phyloP scores from a whole-genome alignment of 2,888 invertebrate species.

The Isotomurus palustris region DNA sequence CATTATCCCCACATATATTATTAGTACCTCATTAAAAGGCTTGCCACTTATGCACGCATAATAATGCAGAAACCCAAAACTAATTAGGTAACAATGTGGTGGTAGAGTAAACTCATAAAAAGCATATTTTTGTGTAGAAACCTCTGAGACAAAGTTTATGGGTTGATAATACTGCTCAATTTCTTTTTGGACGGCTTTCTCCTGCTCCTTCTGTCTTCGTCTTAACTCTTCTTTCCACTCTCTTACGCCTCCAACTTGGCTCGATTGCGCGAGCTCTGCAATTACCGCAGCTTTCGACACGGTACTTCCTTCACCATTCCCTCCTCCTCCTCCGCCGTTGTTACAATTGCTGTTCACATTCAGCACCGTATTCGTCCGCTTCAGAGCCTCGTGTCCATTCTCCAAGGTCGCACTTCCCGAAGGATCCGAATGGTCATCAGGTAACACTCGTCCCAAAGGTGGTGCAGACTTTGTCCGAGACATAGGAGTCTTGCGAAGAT shows the following conservation, averaged over 20 bases:
- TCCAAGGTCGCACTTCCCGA: background rate
- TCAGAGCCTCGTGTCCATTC: conserved; percentile 25
- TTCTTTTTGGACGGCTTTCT: conserved; percentile 77
- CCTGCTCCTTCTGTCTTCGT: conserved; percentile 75
- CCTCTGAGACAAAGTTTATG: conserved; percentile 85
- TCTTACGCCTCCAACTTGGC: conserved; percentile 87
- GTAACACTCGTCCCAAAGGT: conserved; percentile 41
- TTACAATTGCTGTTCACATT: background rate
- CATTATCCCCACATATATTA: background rate
- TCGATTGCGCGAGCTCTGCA: conserved; percentile 85
- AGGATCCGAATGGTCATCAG: conserved; percentile 18
- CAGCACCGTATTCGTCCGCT: conserved; percentile 27
- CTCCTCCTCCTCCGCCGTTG: background rate
- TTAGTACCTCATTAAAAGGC: too few species aligned
- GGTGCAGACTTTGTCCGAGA: conserved; percentile 43
- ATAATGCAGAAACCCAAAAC: background rate
- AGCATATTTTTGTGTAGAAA: conserved; percentile 48
- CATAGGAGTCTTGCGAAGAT: conserved; percentile 44
- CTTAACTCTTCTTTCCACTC: conserved; percentile 76
- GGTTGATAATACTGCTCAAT: conserved; percentile 78
- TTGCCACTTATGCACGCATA: too few species aligned
- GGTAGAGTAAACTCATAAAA: background rate
- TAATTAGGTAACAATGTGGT: conserved; percentile 33
- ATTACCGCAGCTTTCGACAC: conserved; percentile 56
- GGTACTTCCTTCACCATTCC: conserved; percentile 14